phyloP scores from a whole-genome alignment of 2,113 vertebrate genomes.

The Paradoxurus hermaphroditus region DNA sequence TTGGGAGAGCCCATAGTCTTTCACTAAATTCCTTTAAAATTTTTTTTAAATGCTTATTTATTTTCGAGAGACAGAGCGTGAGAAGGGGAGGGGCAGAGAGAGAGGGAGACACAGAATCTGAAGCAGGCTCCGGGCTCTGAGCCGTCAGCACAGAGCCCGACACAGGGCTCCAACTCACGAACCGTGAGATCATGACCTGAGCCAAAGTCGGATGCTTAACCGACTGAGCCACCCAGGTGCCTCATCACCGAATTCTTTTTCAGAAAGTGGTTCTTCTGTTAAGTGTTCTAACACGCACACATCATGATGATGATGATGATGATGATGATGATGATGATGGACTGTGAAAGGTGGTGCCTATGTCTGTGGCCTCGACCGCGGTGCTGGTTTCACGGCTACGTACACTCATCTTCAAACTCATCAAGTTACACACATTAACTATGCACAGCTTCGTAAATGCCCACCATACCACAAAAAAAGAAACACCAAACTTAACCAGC shows the following conservation, averaged over 20 bases:
- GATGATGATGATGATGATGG: not conserved
- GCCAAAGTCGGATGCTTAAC: no score
- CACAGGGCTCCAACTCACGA: no score
- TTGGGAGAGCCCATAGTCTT: not conserved
- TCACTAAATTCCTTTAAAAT: not conserved
- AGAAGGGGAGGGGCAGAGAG: no score
- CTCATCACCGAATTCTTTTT: not conserved
- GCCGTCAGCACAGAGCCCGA: no score
- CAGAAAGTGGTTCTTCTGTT: not conserved
- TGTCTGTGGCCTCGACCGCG: not conserved
- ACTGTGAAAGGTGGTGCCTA: not conserved
- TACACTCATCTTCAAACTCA: not conserved
- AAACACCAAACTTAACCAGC: not conserved
- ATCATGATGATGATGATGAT: not conserved
- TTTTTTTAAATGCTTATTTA: no score
- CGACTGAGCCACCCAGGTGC: no score
- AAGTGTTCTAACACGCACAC: not conserved
- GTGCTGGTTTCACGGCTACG: fast-evolving
- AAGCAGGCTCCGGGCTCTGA: no score
- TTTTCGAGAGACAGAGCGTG: no score
- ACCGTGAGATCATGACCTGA: no score
- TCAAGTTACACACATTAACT: not conserved
- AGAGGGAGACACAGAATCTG: no score
- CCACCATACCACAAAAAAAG: not conserved
- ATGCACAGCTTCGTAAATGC: not conserved